phyloP scores from a whole-genome alignment of 2,797 vertebrate species.

The Semaprochilodus insignis region DNA sequence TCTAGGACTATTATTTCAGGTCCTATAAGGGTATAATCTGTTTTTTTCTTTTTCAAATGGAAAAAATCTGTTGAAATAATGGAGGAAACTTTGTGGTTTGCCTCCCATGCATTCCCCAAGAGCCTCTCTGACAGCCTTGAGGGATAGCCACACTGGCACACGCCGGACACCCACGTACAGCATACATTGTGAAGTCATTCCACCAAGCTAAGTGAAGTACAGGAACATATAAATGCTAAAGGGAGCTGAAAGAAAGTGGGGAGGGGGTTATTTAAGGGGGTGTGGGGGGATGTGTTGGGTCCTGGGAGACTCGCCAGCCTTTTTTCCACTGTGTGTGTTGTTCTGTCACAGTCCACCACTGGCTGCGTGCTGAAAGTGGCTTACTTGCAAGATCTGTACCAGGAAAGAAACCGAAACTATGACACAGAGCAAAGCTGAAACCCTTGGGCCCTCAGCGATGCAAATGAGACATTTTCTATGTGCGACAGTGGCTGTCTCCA shows the following conservation, averaged over 20 bases:
- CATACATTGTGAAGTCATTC: constrained; percentile 46
- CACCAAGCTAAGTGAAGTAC: constrained; percentile 61
- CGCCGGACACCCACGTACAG: constrained; percentile 67
- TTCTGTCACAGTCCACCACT: constrained; percentile 41
- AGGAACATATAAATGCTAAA: constrained; percentile 61
- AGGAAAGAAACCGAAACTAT: constrained; percentile 60
- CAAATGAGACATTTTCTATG: constrained; percentile 55
- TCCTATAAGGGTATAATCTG: constrained; percentile 59
- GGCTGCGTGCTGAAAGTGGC: constrained; percentile 48
- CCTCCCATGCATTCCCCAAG: constrained; percentile 76
- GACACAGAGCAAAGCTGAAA: constrained; percentile 53
- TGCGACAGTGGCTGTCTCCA: constrained; percentile 14
- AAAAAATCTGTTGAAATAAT: constrained; percentile 80
- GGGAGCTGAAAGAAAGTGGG: constrained; percentile 54
- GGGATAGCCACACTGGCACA: constrained; percentile 79
- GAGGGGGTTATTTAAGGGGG: background rate
- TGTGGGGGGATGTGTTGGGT: constrained; percentile 50
- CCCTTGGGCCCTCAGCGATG: constrained; percentile 35
- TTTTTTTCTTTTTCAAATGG: constrained; percentile 71
- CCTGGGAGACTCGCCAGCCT: constrained; percentile 50
- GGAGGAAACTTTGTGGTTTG: constrained; percentile 78
- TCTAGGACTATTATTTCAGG: constrained; percentile 11
- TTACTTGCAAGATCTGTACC: constrained; percentile 41
- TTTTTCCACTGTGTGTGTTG: constrained; percentile 58
- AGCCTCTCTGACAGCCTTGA: constrained; percentile 78